Conservation (phyloP, 1,140 invertebrate genomes). For the Ylistrum balloti region DNA sequence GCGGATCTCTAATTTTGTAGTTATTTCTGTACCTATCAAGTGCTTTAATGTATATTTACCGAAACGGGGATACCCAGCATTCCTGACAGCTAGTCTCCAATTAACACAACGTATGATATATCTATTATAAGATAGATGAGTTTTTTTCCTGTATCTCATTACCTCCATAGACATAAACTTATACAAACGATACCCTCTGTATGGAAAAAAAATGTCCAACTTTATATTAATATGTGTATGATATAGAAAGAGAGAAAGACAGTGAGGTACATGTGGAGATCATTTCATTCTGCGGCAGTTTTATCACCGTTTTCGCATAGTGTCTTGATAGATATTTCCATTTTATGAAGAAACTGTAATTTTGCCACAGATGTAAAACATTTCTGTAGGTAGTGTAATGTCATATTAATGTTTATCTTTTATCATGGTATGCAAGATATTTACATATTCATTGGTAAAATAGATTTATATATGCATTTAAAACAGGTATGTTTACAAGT, state of each 20-base stretch:
- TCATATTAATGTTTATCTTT: not conserved
- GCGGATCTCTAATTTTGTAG: not conserved
- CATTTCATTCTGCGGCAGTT: not conserved
- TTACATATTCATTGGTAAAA: not conserved
- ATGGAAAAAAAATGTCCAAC: not conserved
- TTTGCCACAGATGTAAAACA: conserved; percentile 18
- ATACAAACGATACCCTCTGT: not conserved
- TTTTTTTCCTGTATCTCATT: conserved; percentile 17
- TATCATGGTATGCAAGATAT: not conserved
- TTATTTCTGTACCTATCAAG: not conserved
- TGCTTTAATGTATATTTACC: not conserved
- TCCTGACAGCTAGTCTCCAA: not conserved
- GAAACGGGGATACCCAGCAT: not conserved
- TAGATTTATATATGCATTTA: not conserved
- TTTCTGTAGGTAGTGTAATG: not conserved
- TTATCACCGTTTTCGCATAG: not conserved
- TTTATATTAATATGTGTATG: not conserved
- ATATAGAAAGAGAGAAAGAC: not conserved
- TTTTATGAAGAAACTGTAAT: not conserved
- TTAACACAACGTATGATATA: not conserved
- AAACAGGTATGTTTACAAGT: not conserved
- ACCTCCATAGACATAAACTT: not conserved
- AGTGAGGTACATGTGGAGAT: not conserved
- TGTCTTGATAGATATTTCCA: conserved; percentile 9
- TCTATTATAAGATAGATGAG: not conserved